These are phyloP conservation scores for Ephestia elutella DNA, from an alignment of 1,140 invertebrate species.

Conservation along the genomic window DNA sequence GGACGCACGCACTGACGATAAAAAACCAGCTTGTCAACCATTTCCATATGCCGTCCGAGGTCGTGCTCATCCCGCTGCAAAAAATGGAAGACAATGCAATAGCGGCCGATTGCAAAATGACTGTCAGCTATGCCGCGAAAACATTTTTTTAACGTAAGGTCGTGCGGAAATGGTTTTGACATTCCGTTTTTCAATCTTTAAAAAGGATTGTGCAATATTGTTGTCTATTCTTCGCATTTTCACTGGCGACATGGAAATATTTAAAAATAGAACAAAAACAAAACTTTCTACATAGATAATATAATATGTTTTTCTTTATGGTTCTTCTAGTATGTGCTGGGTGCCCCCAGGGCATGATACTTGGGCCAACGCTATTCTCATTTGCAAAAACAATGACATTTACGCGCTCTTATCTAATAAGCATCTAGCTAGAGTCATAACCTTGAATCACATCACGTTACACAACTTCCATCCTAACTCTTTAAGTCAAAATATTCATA, in stretches of 20 bases:
- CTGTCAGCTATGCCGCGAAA: not conserved
- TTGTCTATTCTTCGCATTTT: no score
- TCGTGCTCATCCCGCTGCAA: conserved; percentile 1
- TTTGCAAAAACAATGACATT: not conserved
- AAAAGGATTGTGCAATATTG: not conserved
- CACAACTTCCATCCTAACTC: not conserved
- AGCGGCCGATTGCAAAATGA: not conserved
- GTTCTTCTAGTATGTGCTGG: no score
- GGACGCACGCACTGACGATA: not conserved
- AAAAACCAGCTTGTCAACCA: not conserved
- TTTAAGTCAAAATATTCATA: not conserved
- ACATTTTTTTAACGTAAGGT: not conserved
- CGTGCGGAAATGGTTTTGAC: not conserved
- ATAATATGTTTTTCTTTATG: no score
- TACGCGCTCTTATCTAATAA: not conserved
- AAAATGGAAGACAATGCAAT: not conserved
- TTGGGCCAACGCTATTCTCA: no score
- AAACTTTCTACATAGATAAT: no score
- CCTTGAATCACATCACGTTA: not conserved
- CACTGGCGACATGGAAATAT: no score
- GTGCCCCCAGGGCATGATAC: no score
- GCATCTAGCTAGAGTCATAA: not conserved
- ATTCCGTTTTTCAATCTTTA: not conserved
- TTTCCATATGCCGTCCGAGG: not conserved
- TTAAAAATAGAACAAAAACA: no score